These are phyloP conservation scores for Hemibagrus wyckioides DNA, from an alignment of 2,113 vertebrate genomes.

Conservation along the genomic window DNA sequence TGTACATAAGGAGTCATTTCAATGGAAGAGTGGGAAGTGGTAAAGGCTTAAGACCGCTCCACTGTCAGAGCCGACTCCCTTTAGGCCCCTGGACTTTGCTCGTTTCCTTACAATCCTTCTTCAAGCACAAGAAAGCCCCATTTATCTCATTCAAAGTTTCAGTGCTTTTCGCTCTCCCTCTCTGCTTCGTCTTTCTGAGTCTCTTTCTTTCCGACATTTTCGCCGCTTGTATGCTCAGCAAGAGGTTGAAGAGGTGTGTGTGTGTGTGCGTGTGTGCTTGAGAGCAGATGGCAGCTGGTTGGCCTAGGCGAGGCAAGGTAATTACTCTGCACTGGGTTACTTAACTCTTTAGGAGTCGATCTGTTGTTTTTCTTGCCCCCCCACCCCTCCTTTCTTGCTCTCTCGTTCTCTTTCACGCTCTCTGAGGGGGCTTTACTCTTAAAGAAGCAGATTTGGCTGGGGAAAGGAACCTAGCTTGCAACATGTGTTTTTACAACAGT, in stretches of 20 bases:
- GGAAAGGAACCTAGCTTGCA: constrained; percentile 2
- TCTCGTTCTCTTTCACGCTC: background rate
- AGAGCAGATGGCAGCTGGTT: constrained; percentile 75
- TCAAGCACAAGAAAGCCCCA: constrained; percentile 7
- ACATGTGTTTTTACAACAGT: constrained; percentile 20
- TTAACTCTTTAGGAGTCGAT: constrained; percentile 70
- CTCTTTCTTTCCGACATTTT: constrained; percentile 36
- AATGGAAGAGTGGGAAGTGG: background rate
- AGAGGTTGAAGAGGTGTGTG: constrained; percentile 56
- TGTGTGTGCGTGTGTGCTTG: constrained; percentile 43
- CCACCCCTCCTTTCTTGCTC: background rate
- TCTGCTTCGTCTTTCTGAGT: background rate
- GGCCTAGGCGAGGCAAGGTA: constrained; percentile 70
- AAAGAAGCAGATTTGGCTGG: background rate
- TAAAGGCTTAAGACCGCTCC: background rate
- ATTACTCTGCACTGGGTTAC: constrained; percentile 73
- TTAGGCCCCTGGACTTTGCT: constrained; percentile 2
- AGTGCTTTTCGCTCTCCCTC: background rate
- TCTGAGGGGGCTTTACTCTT: constrained; percentile 7
- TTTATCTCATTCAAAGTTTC: constrained; percentile 38
- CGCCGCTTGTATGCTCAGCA: constrained; percentile 60
- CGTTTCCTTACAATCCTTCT: constrained; percentile 5
- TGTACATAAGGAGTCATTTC: background rate
- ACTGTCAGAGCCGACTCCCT: constrained; percentile 10
- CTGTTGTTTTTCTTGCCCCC: constrained; percentile 58